A percentile compares a stretch with the other conserved stretches of the same genome.
phyloP scores from a whole-genome alignment of 2,888 invertebrate species.

The Teleiodes luculella region DNA sequence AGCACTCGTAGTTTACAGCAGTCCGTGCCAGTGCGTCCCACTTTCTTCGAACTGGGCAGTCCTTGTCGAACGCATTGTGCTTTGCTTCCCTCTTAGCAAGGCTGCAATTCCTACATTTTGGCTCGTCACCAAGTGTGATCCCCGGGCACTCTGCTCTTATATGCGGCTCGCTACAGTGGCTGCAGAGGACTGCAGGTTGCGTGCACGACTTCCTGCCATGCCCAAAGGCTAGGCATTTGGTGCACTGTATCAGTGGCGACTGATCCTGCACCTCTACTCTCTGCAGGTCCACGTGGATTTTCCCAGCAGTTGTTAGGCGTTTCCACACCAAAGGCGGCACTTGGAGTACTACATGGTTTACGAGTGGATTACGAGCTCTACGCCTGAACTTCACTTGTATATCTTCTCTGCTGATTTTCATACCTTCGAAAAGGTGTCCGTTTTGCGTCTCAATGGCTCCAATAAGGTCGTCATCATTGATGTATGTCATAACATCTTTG shows the following conservation, averaged over 20 bases:
- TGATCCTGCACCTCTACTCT: constrained; percentile 14
- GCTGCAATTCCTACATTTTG: constrained; percentile 6
- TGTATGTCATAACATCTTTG: no score
- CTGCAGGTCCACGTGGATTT: constrained; percentile 20
- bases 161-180: constrained; percentile 3
- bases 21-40: constrained; percentile 4
- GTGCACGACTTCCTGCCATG: constrained; percentile 7
- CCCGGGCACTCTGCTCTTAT: neutral
- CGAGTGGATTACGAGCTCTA: constrained; percentile 5
- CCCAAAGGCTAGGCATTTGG: no score
- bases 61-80: neutral
- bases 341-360: neutral
- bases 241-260: no score
- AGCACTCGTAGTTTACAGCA: neutral
- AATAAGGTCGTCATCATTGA: no score
- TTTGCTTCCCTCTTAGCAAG: neutral
- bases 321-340: neutral
- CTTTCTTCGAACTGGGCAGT: neutral
- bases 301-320: neutral
- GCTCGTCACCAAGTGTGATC: neutral
- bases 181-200: neutral
- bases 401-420: no score
- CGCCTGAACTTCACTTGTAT: neutral
- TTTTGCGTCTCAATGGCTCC: neutral
- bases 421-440: neutral